A percentile compares a stretch with the other conserved stretches of the same genome.
phyloP scores from a whole-genome alignment of 1,140 invertebrate genomes.

The Papilio aristodemus region DNA sequence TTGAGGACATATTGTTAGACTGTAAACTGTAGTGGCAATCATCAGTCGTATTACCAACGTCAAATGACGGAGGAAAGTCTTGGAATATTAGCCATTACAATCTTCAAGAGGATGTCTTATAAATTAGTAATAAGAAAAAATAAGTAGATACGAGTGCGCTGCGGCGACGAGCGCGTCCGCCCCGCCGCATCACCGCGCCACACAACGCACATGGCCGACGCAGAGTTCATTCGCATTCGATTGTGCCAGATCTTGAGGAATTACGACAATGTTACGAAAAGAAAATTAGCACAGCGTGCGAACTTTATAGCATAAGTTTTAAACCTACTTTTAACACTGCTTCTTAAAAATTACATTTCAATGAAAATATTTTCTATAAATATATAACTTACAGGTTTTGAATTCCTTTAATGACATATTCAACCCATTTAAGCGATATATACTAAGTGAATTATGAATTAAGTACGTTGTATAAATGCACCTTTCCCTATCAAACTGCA shows the following conservation, averaged over 20 bases:
- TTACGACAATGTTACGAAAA: constrained; percentile 15
- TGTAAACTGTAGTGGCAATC: too few relatives aligned
- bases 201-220: constrained; percentile 3
- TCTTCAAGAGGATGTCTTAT: neutral
- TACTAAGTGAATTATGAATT: too few relatives aligned
- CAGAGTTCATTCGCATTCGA: constrained; percentile 24
- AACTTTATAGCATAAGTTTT: neutral
- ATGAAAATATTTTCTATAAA: too few relatives aligned
- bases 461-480: too few relatives aligned
- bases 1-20: too few relatives aligned
- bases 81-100: neutral
- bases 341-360: neutral
- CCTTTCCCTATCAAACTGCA: too few relatives aligned
- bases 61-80: too few relatives aligned
- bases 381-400: too few relatives aligned
- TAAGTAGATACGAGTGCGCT: neutral
- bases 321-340: neutral
- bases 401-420: too few relatives aligned
- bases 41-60: too few relatives aligned
- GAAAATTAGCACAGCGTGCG: neutral
- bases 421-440: too few relatives aligned
- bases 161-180: neutral
- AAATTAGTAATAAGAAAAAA: constrained; percentile 4
- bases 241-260: constrained; percentile 25
- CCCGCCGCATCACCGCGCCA: neutral